A percentile compares a stretch with the other conserved stretches of the same genome.
These are phyloP conservation scores for Pimephales promelas DNA, from an alignment of 2,113 vertebrate species.

Conservation along the genomic window DNA sequence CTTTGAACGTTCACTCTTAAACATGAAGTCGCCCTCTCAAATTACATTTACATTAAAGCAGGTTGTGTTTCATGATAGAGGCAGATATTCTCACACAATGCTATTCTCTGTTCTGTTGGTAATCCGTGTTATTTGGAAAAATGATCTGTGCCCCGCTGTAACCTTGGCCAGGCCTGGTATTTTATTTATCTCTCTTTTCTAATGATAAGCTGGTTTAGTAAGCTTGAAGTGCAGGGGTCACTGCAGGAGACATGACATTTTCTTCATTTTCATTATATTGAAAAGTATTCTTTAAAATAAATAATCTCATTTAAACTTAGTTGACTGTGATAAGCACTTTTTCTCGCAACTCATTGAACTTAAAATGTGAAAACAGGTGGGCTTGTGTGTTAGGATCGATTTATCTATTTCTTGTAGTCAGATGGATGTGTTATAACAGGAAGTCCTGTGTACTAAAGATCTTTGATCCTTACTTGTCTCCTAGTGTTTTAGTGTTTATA, in stretches of 20 bases:
- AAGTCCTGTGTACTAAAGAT: background rate
- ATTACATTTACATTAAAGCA: conserved; percentile 65
- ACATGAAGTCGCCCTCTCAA: conserved; percentile 63
- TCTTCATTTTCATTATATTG: background rate
- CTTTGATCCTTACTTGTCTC: conserved; percentile 2
- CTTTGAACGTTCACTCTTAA: conserved; percentile 51
- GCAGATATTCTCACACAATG: conserved; percentile 44
- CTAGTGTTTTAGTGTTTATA: background rate
- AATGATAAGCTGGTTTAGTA: conserved; percentile 33
- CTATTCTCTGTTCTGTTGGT: conserved; percentile 39
- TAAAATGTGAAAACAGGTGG: background rate
- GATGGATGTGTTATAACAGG: background rate
- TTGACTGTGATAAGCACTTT: background rate
- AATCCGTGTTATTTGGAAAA: conserved; percentile 57
- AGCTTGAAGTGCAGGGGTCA: background rate
- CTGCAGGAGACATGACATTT: background rate
- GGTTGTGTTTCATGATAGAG: conserved; percentile 46
- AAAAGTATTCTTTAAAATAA: background rate
- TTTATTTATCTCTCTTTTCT: conserved; percentile 30
- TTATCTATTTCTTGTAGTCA: background rate
- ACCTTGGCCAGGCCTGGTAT: conserved; percentile 30
- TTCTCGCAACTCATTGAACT: background rate
- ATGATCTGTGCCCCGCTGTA: conserved; percentile 65
- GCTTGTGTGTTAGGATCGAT: background rate
- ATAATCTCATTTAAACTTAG: background rate